Evolutionary conservation across 2,888 invertebrate species (phyloP).

Genomic region (Chalcosyrphus nemorum): DNA sequence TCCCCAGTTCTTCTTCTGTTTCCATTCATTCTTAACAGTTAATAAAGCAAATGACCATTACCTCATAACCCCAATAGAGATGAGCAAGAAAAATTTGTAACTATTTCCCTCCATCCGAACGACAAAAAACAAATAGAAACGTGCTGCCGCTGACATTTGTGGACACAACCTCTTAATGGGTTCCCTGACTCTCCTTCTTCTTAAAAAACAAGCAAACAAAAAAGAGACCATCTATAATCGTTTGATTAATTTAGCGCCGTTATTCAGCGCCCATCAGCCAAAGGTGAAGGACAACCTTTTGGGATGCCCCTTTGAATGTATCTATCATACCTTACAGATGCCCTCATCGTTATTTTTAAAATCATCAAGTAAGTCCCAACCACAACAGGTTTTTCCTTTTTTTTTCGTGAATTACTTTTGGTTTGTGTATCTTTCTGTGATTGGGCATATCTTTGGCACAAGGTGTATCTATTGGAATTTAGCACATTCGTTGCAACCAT

Average conservation of each 20-base stretch:
- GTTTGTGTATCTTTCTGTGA: not conserved
- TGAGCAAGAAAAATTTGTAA: conserved; percentile 37
- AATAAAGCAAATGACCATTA: conserved; percentile 56
- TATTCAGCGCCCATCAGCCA: conserved; percentile 27
- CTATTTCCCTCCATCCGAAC: not conserved
- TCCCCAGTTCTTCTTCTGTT: not conserved
- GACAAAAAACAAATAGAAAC: not conserved
- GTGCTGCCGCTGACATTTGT: not conserved
- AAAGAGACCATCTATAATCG: conserved; percentile 7
- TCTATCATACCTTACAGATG: conserved; percentile 45
- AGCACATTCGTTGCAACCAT: conserved; percentile 35
- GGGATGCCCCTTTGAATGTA: not conserved
- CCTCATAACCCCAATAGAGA: conserved; percentile 67
- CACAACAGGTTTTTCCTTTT: conserved; percentile 36
- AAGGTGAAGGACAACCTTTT: conserved; percentile 64
- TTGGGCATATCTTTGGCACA: not conserved
- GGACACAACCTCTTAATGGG: conserved; percentile 43
- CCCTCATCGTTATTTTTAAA: conserved; percentile 70
- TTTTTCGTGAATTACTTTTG: conserved; percentile 32
- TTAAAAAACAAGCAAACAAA: conserved; percentile 5
- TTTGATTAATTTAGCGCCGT: conserved; percentile 47
- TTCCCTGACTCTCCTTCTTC: conserved; percentile 45
- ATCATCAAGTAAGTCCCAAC: conserved; percentile 2
- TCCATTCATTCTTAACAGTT: conserved; percentile 8
- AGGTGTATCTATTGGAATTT: conserved; percentile 42